Conservation (phyloP, 1,140 invertebrate species). For the Hylaeus volcanicus region DNA sequence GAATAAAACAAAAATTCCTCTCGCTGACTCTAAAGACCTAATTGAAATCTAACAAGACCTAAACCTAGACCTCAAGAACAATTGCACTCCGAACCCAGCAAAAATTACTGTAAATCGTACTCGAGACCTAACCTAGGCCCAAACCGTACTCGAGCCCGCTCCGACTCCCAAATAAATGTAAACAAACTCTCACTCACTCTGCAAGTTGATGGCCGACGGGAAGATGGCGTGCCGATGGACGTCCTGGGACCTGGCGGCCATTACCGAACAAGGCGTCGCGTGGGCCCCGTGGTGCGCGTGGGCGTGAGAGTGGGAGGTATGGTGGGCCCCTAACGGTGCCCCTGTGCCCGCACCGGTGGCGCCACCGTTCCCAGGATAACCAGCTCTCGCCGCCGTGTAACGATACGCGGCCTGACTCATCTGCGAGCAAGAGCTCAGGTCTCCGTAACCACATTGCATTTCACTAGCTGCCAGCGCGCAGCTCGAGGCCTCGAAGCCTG, state of each 20-base stretch:
- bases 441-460: conserved; percentile 90
- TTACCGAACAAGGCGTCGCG: conserved; percentile 82
- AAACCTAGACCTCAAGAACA: no score
- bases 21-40: no score
- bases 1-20: no score
- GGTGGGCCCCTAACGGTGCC: conserved; percentile 75
- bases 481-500: conserved; percentile 84
- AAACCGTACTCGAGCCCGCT: no score
- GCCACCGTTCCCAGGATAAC: conserved; percentile 74
- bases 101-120: no score
- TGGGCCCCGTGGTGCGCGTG: conserved; percentile 77
- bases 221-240: conserved; percentile 83
- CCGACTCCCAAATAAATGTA: no score
- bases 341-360: conserved; percentile 73
- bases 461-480: conserved; percentile 84
- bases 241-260: conserved; percentile 82
- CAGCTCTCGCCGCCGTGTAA: conserved; percentile 83
- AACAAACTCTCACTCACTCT: conserved; percentile 79
- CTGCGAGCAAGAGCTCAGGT: conserved; percentile 91
- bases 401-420: conserved; percentile 90
- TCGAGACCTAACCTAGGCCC: no score
- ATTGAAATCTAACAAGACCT: no score
- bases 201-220: conserved; percentile 84
- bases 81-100: no score
- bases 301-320: conserved; percentile 78